Percentiles rank a stretch among this genome's conserved stretches.
These are phyloP conservation scores for Egretta garzetta DNA, from an alignment of 2,113 vertebrate species.

Conservation along the genomic window DNA sequence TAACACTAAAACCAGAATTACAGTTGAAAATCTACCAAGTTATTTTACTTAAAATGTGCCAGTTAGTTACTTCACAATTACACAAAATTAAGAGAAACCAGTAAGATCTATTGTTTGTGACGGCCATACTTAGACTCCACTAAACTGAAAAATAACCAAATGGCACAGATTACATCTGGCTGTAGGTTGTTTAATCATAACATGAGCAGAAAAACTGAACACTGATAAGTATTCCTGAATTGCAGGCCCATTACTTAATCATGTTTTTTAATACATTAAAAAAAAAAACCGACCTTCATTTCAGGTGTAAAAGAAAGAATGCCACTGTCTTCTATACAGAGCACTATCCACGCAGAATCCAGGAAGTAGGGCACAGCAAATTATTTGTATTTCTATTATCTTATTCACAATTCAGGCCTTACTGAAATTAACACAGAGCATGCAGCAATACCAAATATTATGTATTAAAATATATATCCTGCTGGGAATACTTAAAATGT, in stretches of 20 bases:
- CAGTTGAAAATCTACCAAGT: background rate
- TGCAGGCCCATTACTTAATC: background rate
- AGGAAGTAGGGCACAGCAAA: background rate
- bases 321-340: background rate
- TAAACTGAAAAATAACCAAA: slow-evolving; percentile 3
- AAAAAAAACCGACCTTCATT: background rate
- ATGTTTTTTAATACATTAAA: background rate
- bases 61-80: background rate
- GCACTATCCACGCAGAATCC: background rate
- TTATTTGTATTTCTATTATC: background rate
- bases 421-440: background rate
- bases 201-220: background rate
- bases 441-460: background rate
- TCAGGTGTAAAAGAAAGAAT: background rate
- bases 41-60: background rate
- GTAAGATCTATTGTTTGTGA: background rate
- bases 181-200: background rate
- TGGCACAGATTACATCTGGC: background rate
- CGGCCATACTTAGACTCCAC: background rate
- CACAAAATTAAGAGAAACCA: background rate
- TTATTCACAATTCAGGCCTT: background rate
- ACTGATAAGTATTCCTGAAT: background rate
- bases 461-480: background rate
- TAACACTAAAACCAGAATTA: background rate
- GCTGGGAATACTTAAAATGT: background rate